Evolutionary conservation across 2,113 vertebrate species (phyloP).

Genomic region (Aleadryas rufinucha): DNA sequence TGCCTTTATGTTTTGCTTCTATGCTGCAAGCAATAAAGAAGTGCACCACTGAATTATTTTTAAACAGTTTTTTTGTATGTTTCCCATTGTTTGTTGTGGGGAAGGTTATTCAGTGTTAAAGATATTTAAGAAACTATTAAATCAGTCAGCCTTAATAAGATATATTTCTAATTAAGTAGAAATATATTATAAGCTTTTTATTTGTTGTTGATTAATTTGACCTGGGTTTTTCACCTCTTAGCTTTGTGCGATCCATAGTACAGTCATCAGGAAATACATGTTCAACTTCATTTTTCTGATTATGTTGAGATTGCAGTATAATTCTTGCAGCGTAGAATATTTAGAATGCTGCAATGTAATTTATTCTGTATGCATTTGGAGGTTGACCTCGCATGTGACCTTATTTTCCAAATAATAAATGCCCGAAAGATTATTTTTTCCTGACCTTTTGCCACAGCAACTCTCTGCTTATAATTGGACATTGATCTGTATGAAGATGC

Average conservation of each 20-base stretch:
- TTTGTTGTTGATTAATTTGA: conserved; percentile 70
- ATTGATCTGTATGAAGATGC: conserved; percentile 56
- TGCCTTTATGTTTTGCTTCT: not conserved
- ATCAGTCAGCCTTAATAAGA: conserved; percentile 64
- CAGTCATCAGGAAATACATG: conserved; percentile 21
- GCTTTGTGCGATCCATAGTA: conserved; percentile 48
- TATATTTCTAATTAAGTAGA: conserved; percentile 74
- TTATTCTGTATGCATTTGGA: conserved; percentile 64
- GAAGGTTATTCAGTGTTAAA: conserved; percentile 39
- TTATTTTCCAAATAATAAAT: conserved; percentile 64
- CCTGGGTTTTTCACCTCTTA: conserved; percentile 32
- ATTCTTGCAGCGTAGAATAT: conserved; percentile 14
- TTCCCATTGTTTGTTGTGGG: not conserved
- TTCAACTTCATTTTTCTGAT: conserved; percentile 54
- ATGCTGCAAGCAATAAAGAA: not conserved
- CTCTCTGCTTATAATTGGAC: conserved; percentile 62
- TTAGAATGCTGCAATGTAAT: conserved; percentile 52
- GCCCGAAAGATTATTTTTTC: conserved; percentile 39
- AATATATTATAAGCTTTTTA: conserved; percentile 68
- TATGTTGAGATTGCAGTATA: not conserved
- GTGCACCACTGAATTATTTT: not conserved
- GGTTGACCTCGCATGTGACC: conserved; percentile 62
- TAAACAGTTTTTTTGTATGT: not conserved
- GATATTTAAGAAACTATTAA: conserved; percentile 68
- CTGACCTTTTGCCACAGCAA: conserved; percentile 39